A percentile compares a stretch with the other conserved stretches of the same genome.
phyloP scores from a whole-genome alignment of 1,140 invertebrate genomes.

The Caenorhabditis brenneri region DNA sequence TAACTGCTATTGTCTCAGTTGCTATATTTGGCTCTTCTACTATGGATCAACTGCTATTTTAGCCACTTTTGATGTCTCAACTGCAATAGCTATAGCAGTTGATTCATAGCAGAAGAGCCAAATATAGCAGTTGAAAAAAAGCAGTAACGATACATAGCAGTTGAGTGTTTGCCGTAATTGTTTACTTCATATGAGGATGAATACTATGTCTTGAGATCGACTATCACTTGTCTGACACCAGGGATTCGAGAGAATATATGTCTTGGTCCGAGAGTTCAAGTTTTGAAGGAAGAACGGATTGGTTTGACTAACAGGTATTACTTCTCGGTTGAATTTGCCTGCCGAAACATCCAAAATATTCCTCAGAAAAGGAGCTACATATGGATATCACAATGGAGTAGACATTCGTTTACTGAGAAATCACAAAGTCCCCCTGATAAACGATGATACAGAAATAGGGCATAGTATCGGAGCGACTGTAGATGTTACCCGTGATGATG shows the following conservation, averaged over 20 bases:
- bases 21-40: too few relatives aligned
- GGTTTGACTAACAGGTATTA: constrained; percentile 27
- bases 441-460: constrained; percentile 49
- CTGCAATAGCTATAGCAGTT: too few relatives aligned
- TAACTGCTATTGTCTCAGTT: too few relatives aligned
- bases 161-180: too few relatives aligned
- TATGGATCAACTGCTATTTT: too few relatives aligned
- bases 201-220: neutral
- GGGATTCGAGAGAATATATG: constrained; percentile 49
- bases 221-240: constrained; percentile 50
- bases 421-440: constrained; percentile 46
- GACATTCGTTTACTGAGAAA: constrained; percentile 47
- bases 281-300: constrained; percentile 38
- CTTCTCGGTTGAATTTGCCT: too few relatives aligned
- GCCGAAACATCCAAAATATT: too few relatives aligned
- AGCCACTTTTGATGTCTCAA: too few relatives aligned
- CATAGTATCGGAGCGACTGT: constrained; percentile 46
- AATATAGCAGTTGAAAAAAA: too few relatives aligned
- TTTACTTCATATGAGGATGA: neutral
- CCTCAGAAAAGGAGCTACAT: constrained; percentile 42
- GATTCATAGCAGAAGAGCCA: too few relatives aligned
- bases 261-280: constrained; percentile 32
- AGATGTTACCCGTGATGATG: constrained; percentile 45
- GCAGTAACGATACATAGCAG: too few relatives aligned
- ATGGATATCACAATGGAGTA: constrained; percentile 53